A percentile compares a stretch with the other conserved stretches of the same genome.
Conservation (phyloP, 2,797 vertebrate species). For the Poecilia gillii region DNA sequence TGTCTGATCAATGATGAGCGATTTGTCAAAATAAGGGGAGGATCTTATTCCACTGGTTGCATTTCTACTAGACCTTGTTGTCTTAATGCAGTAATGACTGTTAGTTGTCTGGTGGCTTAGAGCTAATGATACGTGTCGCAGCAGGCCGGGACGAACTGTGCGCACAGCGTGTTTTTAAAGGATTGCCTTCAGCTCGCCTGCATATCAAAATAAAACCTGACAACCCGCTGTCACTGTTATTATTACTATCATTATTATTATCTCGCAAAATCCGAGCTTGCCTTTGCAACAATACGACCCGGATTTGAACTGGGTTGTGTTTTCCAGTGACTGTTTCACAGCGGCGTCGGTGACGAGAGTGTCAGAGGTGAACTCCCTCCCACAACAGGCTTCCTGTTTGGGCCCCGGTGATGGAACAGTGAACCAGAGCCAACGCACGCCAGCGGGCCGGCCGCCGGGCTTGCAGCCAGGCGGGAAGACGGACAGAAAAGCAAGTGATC, state of each 20-base stretch:
- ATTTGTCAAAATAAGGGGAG: slow-evolving; percentile 29
- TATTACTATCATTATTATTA: slow-evolving; percentile 16
- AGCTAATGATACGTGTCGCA: slow-evolving; percentile 1
- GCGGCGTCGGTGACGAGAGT: slow-evolving; percentile 48
- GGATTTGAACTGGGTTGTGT: slow-evolving; percentile 58
- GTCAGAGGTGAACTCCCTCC: slow-evolving; percentile 72
- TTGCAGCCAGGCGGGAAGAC: slow-evolving; percentile 12
- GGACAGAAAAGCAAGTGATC: slow-evolving; percentile 12
- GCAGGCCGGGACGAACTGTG: slow-evolving; percentile 15
- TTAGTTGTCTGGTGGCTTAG: slow-evolving; percentile 10
- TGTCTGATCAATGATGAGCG: slow-evolving; percentile 35
- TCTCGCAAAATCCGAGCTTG: slow-evolving; percentile 35
- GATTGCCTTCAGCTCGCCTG: slow-evolving; percentile 33
- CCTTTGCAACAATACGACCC: slow-evolving; percentile 54
- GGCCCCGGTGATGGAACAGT: slow-evolving; percentile 47
- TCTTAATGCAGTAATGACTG: slow-evolving; percentile 5
- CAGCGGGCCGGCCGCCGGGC: neutral
- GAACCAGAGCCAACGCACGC: slow-evolving; percentile 32
- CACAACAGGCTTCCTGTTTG: slow-evolving; percentile 70
- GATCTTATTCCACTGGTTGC: slow-evolving; percentile 11
- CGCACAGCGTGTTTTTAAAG: slow-evolving; percentile 26
- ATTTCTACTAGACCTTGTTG: neutral
- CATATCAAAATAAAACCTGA: slow-evolving; percentile 37
- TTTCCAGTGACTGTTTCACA: slow-evolving; percentile 66
- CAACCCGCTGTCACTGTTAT: slow-evolving; percentile 20